Conservation (phyloP, 2,113 vertebrate species). For the Chloropsis cyanopogon region DNA sequence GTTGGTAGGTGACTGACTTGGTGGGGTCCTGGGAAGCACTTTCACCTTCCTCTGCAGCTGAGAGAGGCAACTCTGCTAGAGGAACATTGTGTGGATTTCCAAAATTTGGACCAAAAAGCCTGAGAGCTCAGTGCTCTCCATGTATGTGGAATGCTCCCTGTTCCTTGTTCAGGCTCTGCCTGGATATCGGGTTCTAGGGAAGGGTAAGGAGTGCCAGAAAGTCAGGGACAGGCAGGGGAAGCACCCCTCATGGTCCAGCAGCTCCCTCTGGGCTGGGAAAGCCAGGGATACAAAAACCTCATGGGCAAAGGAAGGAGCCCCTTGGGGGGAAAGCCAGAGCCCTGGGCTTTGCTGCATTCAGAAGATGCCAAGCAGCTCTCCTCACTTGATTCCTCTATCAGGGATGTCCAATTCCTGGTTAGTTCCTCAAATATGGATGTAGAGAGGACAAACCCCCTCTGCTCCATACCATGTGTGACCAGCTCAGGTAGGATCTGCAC, state of each 20-base stretch:
- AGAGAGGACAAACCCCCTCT: not conserved
- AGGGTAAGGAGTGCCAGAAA: not conserved
- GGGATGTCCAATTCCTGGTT: not conserved
- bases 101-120: not conserved
- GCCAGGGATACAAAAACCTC: not conserved
- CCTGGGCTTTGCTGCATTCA: not conserved
- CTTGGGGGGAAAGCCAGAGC: not conserved
- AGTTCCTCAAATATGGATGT: not conserved
- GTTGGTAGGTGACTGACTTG: not conserved
- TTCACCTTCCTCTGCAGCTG: not conserved
- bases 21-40: not conserved
- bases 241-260: not conserved
- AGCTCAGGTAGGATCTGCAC: not conserved
- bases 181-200: rapidly evolving
- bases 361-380: not conserved
- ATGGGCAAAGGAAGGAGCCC: not conserved
- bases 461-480: not conserved
- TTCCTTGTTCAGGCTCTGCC: not conserved
- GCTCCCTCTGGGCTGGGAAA: not conserved
- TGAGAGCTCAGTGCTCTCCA: not conserved
- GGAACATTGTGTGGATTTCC: not conserved
- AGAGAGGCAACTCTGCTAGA: not conserved
- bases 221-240: not conserved
- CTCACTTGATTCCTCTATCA: not conserved
- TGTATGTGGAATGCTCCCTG: not conserved